Evolutionary conservation across 2,797 vertebrate species (phyloP), one percentile per base, ranked within the genome.

Genomic region (Distichodus sexfasciatus): DNA sequence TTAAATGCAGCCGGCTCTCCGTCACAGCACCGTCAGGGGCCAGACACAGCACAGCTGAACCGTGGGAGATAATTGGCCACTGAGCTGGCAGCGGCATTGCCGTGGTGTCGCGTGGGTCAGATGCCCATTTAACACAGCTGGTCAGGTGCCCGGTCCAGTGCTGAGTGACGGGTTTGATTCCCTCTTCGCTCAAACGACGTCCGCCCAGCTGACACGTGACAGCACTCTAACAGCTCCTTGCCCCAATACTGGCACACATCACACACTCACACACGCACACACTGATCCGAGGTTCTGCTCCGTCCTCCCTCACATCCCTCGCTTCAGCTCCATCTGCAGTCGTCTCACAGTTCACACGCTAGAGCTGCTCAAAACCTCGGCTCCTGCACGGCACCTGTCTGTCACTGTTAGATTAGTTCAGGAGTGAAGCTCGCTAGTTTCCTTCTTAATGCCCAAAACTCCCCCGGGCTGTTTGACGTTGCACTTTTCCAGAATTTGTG

Each of bases 11-110:
- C n/a, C n/a, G n/a, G n/a, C 26, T 35, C 31, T 72, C 33, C 11
- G n/a, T 46, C 8, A 35, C 31, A 3, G 1, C 29, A n/a, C 24
- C 7, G 41, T 7, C 44, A 51, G 61, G 23, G 23, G 15, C 26
- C 40, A 40, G 40, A 31, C 43, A 12, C 24, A 74, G 40, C 54
- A 44, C 43, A 29, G 58, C 48, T 10, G 5, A 65, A 66, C 72
- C 44, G 59, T 21, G 65, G 54, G 51, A 65, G 31, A 19, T 17
- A 54, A 59, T 59, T 60, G 29, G 64, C 64, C 51, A 29, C 35
- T 35, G 50, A 47, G 19, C 5, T 1, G 61, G 58, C 67, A 54
- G 46, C 40, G 12, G 51, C 48, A 67, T 71, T n/a, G n/a, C n/a
- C n/a, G n/a, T n/a, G n/a, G n/a, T n/a, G n/a, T n/a, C n/a, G n/a